Evolutionary conservation across 2,888 invertebrate species (phyloP).

Genomic region (Thera britannica): DNA sequence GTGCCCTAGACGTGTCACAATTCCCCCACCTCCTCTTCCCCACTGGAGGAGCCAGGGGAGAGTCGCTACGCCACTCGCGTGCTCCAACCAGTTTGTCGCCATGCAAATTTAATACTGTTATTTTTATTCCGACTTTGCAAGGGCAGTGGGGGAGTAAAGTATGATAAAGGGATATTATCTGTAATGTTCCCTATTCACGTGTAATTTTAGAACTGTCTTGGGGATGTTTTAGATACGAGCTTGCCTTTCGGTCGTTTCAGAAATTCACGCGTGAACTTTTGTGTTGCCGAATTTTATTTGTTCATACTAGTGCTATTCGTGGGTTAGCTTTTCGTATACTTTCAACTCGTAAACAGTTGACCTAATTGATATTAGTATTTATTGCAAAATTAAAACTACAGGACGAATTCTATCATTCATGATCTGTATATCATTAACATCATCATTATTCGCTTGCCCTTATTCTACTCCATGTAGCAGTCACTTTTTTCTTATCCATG

Average conservation of each 20-base stretch:
- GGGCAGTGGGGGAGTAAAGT: constrained; percentile 76
- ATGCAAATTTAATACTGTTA: constrained; percentile 82
- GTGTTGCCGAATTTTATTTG: not conserved
- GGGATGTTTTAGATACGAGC: constrained; percentile 9
- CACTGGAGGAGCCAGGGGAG: constrained; percentile 24
- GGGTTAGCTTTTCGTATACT: not conserved
- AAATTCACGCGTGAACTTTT: not conserved
- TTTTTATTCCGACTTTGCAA: constrained; percentile 78
- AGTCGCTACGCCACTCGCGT: constrained; percentile 49
- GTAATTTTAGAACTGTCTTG: constrained; percentile 26
- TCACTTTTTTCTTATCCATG: too few relatives aligned
- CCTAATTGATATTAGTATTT: too few relatives aligned
- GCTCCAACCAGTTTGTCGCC: constrained; percentile 62
- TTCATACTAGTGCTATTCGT: not conserved
- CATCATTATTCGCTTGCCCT: too few relatives aligned
- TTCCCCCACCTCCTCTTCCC: constrained; percentile 44
- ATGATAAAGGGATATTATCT: constrained; percentile 60
- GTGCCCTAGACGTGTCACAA: constrained; percentile 61
- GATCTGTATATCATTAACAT: too few relatives aligned
- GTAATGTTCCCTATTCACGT: constrained; percentile 41
- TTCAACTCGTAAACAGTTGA: not conserved
- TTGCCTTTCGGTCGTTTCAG: not conserved
- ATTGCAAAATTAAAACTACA: not conserved
- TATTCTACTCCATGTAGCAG: too few relatives aligned
- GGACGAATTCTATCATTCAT: too few relatives aligned